Evolutionary conservation across 2,888 invertebrate genomes (phyloP), one percentile per base, ranked within the genome.

Genomic region (Acanthosepion lycidas): DNA sequence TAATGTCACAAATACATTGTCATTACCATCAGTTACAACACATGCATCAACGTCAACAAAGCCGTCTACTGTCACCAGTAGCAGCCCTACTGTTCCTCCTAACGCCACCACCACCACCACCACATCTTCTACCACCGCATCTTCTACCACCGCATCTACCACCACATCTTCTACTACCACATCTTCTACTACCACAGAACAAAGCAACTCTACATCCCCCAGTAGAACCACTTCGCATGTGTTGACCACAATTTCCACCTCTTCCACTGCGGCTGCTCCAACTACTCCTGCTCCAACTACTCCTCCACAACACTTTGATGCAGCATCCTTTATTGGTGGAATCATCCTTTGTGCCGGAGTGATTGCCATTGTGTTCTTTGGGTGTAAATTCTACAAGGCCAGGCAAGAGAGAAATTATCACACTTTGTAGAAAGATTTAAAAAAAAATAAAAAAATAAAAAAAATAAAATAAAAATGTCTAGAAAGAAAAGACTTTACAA

Each of bases 351-450:
- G 98, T 20, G 97, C 98, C 49, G 99, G 98, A 64, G 97, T 99
- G 48, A 98, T 98, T 94, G 98, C 98, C 23, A 98, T 99, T 95
- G 98, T 98, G 6, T 98, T 98, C 97, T 98, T 99, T 96, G 98
- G 98, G 91, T 98, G 98, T 98, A 99, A 99, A 97, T 99, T 99
- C 97, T 99, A 99, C 98, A 98, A 98, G 97, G 98, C 98, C 95
- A 98, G 98, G 97, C 98, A 98, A 95, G 99, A 98, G 97, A 98
- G 98, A 96, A 99, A 98, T 97, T 99, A 99, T 97, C 99, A 98
- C 97, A 99, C 99, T 95, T 98, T 99, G 97, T 99, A 98, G 94
- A 94, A 64, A 94, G 33, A 94, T 6, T 42, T 42, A 1, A 42
- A 42, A 42, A 42, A 42, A 42, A 42, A n/a, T n/a, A 42, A 42